Percentiles rank a stretch among this genome's conserved stretches.
Evolutionary conservation across 2,113 vertebrate genomes (phyloP).

Genomic region (Alethe castanea): DNA sequence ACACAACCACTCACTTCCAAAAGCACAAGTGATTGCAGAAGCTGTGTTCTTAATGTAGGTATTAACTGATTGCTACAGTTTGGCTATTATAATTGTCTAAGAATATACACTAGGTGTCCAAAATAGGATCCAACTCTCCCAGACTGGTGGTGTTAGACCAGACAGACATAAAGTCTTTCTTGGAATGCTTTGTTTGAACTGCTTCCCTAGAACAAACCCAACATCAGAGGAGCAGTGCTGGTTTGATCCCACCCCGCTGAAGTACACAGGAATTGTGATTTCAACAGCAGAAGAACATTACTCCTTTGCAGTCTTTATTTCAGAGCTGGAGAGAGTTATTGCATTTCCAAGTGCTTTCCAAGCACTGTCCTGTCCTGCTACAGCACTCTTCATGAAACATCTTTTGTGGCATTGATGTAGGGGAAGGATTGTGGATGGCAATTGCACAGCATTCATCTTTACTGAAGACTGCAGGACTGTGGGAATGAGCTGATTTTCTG

Average conservation of each 20-base stretch:
- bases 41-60: not conserved
- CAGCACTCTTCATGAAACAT: not conserved
- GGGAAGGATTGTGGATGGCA: not conserved
- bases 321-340: not conserved
- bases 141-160: not conserved
- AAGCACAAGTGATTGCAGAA: not conserved
- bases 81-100: not conserved
- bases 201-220: not conserved
- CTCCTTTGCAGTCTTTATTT: not conserved
- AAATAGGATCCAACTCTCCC: not conserved
- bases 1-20: slow-evolving; percentile 1
- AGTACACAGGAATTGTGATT: not conserved
- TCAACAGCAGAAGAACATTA: not conserved
- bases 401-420: not conserved
- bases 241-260: not conserved
- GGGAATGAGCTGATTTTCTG: not conserved
- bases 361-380: not conserved
- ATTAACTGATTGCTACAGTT: not conserved
- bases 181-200: not conserved
- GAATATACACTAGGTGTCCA: not conserved
- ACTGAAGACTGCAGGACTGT: not conserved
- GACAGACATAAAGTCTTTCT: not conserved
- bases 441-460: not conserved
- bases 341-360: not conserved
- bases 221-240: not conserved